Conservation (phyloP, 2,113 vertebrate species). For the Paedocypris sp. region DNA sequence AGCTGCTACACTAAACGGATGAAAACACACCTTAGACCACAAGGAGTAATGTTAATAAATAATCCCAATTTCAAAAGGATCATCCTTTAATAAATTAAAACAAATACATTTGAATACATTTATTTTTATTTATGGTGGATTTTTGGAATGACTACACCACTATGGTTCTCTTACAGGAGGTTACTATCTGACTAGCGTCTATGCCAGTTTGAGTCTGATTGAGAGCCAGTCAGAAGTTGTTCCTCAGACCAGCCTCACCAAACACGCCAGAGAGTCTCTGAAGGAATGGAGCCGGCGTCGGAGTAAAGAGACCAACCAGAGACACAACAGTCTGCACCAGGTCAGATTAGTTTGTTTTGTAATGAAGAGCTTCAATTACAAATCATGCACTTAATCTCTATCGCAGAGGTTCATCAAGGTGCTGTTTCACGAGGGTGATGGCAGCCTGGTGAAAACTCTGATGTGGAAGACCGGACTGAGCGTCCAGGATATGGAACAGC, state of each 20-base stretch:
- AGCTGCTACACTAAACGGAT: too few relatives aligned
- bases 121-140: too few relatives aligned
- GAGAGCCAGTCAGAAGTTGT: conserved; percentile 32
- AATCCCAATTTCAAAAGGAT: too few relatives aligned
- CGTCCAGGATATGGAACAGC: conserved; percentile 32
- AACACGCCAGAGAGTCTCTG: conserved; percentile 36
- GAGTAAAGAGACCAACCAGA: conserved; percentile 32
- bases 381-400: neutral
- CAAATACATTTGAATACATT: too few relatives aligned
- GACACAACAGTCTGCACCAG: conserved; percentile 27
- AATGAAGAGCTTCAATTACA: neutral
- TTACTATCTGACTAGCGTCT: conserved; percentile 50
- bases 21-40: too few relatives aligned
- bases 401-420: conserved; percentile 43
- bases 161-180: conserved; percentile 35
- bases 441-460: conserved; percentile 41
- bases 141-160: neutral
- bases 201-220: conserved; percentile 44
- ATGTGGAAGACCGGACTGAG: conserved; percentile 32
- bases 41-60: too few relatives aligned
- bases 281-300: conserved; percentile 42
- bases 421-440: conserved; percentile 38
- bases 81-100: too few relatives aligned
- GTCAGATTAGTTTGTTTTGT: conserved; percentile 12
- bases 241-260: conserved; percentile 20